Percentiles rank a stretch among this genome's conserved stretches.
Conservation (phyloP, 2,888 invertebrate genomes). For the Thysanoteuthis rhombus region DNA sequence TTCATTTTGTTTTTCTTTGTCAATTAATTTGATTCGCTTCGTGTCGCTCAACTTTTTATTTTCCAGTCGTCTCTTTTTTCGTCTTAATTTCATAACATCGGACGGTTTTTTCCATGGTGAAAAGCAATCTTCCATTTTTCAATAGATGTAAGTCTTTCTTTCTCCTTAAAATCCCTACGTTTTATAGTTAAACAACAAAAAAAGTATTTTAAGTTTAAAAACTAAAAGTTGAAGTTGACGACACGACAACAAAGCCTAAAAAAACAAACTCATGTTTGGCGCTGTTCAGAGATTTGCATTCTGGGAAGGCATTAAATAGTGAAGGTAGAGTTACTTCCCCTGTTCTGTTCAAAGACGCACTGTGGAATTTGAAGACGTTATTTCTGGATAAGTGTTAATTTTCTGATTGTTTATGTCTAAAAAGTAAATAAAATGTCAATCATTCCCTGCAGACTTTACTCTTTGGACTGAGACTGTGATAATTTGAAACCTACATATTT, state of each 20-base stretch:
- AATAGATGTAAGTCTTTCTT: not conserved
- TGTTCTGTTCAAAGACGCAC: not conserved
- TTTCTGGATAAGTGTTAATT: too few relatives aligned
- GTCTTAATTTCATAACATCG: constrained; percentile 79
- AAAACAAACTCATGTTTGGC: not conserved
- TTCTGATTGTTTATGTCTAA: too few relatives aligned
- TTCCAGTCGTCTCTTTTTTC: constrained; percentile 74
- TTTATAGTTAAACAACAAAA: not conserved
- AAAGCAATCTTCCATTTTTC: constrained; percentile 36
- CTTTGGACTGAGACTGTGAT: too few relatives aligned
- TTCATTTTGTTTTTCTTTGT: not conserved
- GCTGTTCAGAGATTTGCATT: not conserved
- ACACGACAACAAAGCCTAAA: not conserved
- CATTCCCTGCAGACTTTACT: too few relatives aligned
- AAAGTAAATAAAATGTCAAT: too few relatives aligned
- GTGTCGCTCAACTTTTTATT: constrained; percentile 23
- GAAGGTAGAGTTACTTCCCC: not conserved
- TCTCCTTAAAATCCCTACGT: not conserved
- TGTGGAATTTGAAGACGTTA: too few relatives aligned
- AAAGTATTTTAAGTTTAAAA: too few relatives aligned
- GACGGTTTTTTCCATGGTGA: constrained; percentile 72
- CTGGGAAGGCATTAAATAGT: not conserved
- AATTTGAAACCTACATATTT: too few relatives aligned
- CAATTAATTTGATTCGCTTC: constrained; percentile 16
- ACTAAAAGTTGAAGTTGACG: not conserved